Evolutionary conservation across 2,797 vertebrate species (phyloP), one percentile per base, ranked within the genome.

Genomic region (Sebastes kiyomatsui): DNA sequence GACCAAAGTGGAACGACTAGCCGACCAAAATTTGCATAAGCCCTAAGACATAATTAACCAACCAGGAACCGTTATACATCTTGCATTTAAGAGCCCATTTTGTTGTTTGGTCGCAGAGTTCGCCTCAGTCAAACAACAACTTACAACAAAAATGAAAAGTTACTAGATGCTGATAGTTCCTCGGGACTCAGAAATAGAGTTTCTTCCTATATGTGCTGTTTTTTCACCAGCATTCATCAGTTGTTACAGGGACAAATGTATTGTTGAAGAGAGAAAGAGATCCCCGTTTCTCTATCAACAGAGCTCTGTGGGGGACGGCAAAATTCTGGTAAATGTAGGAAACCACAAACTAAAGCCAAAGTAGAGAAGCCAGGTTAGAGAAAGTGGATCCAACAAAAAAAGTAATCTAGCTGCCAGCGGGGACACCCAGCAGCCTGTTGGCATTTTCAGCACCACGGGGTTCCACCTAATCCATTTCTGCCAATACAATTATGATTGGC

Each of bases 401-500:
- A 79, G 79, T 90, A 90, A 84, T 88, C 81, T 77, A 79, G 72
- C 72, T 81, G 77, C 77, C 89, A 87, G 85, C 73, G 11, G 84
- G 80, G 71, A 79, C 38, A 42, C 78, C 75, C 77, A 81, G 82
- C 79, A 76, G 83, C 75, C 71, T 52, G 67, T 68, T 84, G 80
- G 87, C 72, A 81, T 87, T 89, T 87, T 65, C 85, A 55, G 28
- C 58, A 33, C 85, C 73, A 18, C 64, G 2, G 85, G 79, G 79
- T 78, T 85, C 82, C 77, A 67, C 77, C 75, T 81, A 79, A 86
- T 81, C 84, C 78, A 75, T 87, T 89, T 90, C 69, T 83, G 73
- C 82, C 83, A 77, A 62, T 84, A 78, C 83, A 89, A 88, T 90
- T 81, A 85, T 85, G 86, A 88, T 82, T 82, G 85, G 79, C 87